Evolutionary conservation across 2,797 vertebrate genomes (phyloP).

Genomic region (Protonibea diacanthus): DNA sequence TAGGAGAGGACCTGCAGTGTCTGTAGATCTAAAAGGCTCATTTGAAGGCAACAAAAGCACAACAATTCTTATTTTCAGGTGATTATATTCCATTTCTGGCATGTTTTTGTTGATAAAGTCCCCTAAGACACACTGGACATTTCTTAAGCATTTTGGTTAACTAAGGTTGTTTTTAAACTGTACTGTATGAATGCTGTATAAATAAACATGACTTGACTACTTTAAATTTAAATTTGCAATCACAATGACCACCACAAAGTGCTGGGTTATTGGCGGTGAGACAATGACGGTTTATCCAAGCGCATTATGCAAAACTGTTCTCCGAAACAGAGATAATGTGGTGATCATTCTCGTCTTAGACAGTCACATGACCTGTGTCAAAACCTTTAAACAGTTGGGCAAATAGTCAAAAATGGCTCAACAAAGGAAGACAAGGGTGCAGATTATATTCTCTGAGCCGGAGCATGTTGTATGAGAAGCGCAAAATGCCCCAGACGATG

Average conservation of each 20-base stretch:
- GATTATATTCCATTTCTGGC: no score
- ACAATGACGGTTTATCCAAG: neutral
- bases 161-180: no score
- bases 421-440: neutral
- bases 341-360: neutral
- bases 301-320: neutral
- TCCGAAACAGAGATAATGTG: neutral
- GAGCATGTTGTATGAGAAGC: neutral
- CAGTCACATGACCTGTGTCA: neutral
- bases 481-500: neutral
- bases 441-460: neutral
- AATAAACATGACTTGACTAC: neutral
- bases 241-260: neutral
- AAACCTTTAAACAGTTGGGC: neutral
- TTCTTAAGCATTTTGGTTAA: no score
- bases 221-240: conserved; percentile 1
- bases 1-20: no score
- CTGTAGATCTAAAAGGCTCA: no score
- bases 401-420: neutral
- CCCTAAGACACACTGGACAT: no score
- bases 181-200: no score
- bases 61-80: no score
- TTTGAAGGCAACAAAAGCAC: no score
- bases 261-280: neutral
- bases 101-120: no score